These are phyloP conservation scores for Kryphioiulus occultus DNA, from an alignment of 2,888 invertebrate species.

Conservation along the genomic window DNA sequence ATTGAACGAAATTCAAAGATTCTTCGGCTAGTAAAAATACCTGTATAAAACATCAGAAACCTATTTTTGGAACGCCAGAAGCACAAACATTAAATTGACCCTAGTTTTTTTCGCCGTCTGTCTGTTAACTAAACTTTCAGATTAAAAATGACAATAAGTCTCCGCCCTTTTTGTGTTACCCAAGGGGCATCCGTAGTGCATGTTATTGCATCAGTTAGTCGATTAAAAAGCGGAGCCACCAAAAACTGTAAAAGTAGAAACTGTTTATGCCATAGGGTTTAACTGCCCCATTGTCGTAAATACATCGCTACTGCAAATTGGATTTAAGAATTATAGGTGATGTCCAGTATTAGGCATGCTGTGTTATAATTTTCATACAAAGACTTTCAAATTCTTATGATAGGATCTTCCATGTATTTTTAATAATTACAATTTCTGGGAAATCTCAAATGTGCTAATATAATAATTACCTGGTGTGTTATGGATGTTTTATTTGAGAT, in stretches of 20 bases:
- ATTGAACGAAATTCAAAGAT: background rate
- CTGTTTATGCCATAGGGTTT: background rate
- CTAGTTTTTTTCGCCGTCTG: background rate
- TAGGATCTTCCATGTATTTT: too few relatives aligned
- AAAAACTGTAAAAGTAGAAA: background rate
- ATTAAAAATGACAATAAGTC: slow-evolving; percentile 27
- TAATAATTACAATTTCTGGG: too few relatives aligned
- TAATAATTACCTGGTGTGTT: too few relatives aligned
- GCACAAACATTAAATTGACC: slow-evolving; percentile 3
- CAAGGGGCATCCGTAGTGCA: background rate
- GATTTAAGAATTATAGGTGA: background rate
- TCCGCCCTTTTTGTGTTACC: slow-evolving; percentile 3
- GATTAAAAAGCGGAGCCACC: background rate
- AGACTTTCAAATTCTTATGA: too few relatives aligned
- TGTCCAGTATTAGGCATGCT: background rate
- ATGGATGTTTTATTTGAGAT: too few relatives aligned
- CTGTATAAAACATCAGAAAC: background rate
- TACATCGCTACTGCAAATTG: background rate
- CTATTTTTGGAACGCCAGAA: slow-evolving; percentile 33
- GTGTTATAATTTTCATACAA: too few relatives aligned
- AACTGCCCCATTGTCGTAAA: background rate
- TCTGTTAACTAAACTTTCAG: background rate
- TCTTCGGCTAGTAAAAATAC: background rate
- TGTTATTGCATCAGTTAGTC: slow-evolving; percentile 6
- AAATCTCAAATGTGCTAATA: too few relatives aligned